phyloP scores from a whole-genome alignment of 2,888 invertebrate genomes.

The Pemphredon lugubris region DNA sequence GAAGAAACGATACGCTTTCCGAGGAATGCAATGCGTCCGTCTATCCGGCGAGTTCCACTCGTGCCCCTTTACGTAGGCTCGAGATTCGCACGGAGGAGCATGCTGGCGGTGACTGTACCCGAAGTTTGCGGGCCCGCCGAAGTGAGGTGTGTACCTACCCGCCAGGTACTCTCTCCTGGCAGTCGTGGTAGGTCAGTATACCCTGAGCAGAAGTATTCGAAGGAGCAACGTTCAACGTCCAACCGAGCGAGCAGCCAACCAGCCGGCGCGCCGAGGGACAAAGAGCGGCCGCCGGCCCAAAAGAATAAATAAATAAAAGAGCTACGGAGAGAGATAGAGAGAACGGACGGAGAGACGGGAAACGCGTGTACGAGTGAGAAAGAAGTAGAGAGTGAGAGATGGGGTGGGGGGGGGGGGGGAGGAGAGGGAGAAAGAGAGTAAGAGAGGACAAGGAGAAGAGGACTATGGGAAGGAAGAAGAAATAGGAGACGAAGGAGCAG shows the following conservation, averaged over 20 bases:
- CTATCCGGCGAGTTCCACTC: no score
- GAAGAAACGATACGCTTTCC: no score
- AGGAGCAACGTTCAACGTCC: constrained; percentile 68
- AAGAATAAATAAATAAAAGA: constrained; percentile 69
- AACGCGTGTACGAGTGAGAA: constrained; percentile 17
- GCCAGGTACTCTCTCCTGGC: constrained; percentile 62
- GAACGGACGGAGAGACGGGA: constrained; percentile 21
- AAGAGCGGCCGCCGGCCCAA: constrained; percentile 69
- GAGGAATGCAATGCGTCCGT: no score
- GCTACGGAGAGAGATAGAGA: constrained; percentile 27
- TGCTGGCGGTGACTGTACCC: constrained; percentile 71
- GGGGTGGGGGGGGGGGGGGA: neutral
- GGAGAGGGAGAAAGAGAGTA: constrained; percentile 7
- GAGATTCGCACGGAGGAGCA: no score
- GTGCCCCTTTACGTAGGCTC: no score
- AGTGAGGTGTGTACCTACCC: constrained; percentile 70
- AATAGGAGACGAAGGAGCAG: constrained; percentile 27
- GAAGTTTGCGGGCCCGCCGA: constrained; percentile 74
- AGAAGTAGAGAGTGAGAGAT: constrained; percentile 20
- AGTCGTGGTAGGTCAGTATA: constrained; percentile 67
- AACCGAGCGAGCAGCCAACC: constrained; percentile 62
- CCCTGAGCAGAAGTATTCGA: constrained; percentile 69
- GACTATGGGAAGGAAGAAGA: constrained; percentile 9
- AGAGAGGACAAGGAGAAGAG: constrained; percentile 7
- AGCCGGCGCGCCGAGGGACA: constrained; percentile 68